Base-by-base conservation (phyloP, 35 echinoderm and acorn worm species). In the Apostichopus californicus region DNA sequence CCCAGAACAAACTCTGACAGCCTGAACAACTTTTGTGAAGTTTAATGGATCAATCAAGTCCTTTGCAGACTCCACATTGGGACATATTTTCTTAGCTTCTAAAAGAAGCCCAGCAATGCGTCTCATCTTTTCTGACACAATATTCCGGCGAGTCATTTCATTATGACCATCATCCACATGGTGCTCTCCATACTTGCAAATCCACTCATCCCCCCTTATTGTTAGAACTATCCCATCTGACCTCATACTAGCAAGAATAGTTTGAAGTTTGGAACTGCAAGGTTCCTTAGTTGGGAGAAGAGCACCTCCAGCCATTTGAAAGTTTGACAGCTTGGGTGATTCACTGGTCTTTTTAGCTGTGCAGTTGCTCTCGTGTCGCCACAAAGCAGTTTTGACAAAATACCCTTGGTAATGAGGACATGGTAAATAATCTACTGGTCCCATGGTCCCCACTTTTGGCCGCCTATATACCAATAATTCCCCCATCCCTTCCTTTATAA, bases 111-210 rank as follows among this genome's bases (percentile, higher is more conserved):
- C 5, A 0, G 83, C 55, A 57, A 87, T 13, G 5, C 83, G 57
- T 20, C 53, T 57, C 83, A 87, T 87, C 11, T 60, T 87, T 60
- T 87, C 83, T 14, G 83, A 87, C n/a, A 87, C 55, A 23, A 60
- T 87, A 9, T 57, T 87, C 6, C 60, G 57, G 10, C 54, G 1
- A 81, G 25, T 81, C 11, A 52, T 24, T 34, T 81, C 34, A 17
- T 81, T 55, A 46, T 46, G 34, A 46, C 34, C 34, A 81, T 81
- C 77, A 78, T 78, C 77, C 1, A 9, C 8, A 78, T 78, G 77
- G 17, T 78, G 77, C 34, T 78, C 77, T 12, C 77, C 77, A 78
- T 11, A 78, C 23, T 88, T 64, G 14, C 15, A 60, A 24, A 88
- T 66, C 55, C 55, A 88, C 9, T 5, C 8, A 25, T 68, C 86